Conservation (phyloP, 2,888 invertebrate species). For the Sipha maydis region DNA sequence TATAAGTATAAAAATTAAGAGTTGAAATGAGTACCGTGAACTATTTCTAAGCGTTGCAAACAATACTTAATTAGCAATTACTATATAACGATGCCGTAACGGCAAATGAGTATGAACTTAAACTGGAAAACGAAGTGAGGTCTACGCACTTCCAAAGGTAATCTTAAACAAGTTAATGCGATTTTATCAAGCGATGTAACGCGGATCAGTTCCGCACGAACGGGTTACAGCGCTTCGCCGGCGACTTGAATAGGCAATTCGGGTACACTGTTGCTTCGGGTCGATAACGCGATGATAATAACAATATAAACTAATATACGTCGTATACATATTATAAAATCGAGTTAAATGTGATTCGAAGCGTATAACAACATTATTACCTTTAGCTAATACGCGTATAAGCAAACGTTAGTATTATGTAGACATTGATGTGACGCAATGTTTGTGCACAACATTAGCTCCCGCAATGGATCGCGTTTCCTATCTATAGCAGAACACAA, state of each 20-base stretch:
- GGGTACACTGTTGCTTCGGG: slow-evolving; percentile 28
- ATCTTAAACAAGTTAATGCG: neutral
- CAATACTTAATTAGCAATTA: neutral
- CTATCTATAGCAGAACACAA: too few species aligned
- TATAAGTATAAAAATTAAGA: too few species aligned
- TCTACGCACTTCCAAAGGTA: neutral
- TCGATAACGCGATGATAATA: neutral
- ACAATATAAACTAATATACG: neutral
- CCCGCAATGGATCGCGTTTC: too few species aligned
- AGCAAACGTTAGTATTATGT: too few species aligned
- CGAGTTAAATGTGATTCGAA: neutral
- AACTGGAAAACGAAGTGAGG: neutral
- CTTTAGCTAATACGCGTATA: too few species aligned
- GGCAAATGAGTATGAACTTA: neutral
- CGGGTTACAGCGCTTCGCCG: neutral
- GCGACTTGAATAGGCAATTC: slow-evolving; percentile 43
- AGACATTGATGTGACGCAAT: too few species aligned
- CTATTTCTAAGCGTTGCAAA: neutral
- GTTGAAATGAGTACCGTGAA: too few species aligned
- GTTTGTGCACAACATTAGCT: too few species aligned
- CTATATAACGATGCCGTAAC: neutral
- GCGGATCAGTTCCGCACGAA: slow-evolving; percentile 22
- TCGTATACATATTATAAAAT: neutral
- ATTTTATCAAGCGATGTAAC: neutral
- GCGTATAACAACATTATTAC: neutral